A percentile compares a stretch with the other conserved stretches of the same genome.
Conservation (phyloP, 2,797 vertebrate species). For the Artibeus lituratus region DNA sequence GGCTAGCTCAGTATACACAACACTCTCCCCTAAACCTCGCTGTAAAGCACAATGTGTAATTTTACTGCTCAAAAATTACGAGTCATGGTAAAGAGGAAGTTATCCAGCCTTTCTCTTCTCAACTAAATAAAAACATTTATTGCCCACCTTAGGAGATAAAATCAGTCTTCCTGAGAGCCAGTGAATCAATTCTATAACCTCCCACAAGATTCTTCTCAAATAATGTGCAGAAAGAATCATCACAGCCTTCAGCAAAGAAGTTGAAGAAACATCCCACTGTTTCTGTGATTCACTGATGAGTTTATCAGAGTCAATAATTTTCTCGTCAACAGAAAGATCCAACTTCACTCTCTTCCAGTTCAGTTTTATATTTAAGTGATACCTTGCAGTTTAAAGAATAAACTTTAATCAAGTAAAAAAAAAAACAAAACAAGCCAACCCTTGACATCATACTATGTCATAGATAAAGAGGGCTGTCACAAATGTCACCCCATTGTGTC, state of each 20-base stretch:
- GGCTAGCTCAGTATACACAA: not conserved
- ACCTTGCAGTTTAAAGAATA: conserved; percentile 38
- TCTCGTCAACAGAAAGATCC: conserved; percentile 50
- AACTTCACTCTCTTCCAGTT: conserved; percentile 36
- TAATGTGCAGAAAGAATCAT: not conserved
- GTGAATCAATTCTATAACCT: not conserved
- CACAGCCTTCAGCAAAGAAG: conserved; percentile 7
- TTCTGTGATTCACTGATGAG: conserved; percentile 32
- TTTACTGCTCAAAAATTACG: conserved; percentile 30
- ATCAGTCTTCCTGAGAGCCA: not conserved
- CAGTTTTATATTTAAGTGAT: conserved; percentile 27
- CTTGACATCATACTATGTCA: not conserved
- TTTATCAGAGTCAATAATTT: conserved; percentile 42
- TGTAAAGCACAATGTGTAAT: not conserved
- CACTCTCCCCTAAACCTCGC: not conserved
- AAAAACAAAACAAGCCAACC: conserved; percentile 23
- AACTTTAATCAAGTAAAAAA: conserved; percentile 45
- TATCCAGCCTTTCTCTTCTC: conserved; percentile 31
- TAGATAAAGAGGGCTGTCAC: not conserved
- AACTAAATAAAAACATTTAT: conserved; percentile 35
- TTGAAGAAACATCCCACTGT: conserved; percentile 13
- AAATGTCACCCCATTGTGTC: not conserved
- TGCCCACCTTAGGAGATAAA: conserved; percentile 22
- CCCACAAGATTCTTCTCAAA: conserved; percentile 28
- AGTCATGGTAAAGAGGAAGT: conserved; percentile 37